Evolutionary conservation across 2,888 invertebrate species (phyloP).

Genomic region (Idaea straminata): DNA sequence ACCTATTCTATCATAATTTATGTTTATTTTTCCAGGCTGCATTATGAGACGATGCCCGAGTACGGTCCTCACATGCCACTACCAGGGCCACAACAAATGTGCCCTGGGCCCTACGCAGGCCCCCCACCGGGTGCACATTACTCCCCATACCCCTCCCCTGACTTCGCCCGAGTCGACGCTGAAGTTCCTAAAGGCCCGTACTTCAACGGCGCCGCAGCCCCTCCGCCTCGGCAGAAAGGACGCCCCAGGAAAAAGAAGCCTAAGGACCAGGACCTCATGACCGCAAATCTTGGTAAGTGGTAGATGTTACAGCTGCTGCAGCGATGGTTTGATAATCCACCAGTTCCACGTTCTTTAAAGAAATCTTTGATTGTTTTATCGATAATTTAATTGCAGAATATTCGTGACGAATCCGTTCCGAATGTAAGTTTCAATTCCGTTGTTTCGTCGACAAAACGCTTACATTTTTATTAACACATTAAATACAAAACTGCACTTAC

Average conservation of each 20-base stretch:
- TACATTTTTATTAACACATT: conserved; percentile 79
- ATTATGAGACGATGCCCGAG: conserved; percentile 78
- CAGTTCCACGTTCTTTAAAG: conserved; percentile 19
- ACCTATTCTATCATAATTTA: not conserved
- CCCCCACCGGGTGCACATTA: conserved; percentile 70
- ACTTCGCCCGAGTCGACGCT: conserved; percentile 74
- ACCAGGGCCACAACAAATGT: conserved; percentile 80
- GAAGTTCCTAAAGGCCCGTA: conserved; percentile 77
- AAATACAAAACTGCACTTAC: conserved; percentile 78
- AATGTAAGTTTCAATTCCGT: not conserved
- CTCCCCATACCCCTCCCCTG: conserved; percentile 80
- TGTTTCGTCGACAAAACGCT: conserved; percentile 69
- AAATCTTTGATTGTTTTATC: not conserved
- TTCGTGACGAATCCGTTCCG: conserved; percentile 43
- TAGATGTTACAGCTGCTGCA: conserved; percentile 6
- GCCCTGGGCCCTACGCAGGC: conserved; percentile 78
- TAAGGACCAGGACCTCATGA: conserved; percentile 92
- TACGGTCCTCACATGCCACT: conserved; percentile 78
- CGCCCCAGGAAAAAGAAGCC: conserved; percentile 95
- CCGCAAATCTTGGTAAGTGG: conserved; percentile 89
- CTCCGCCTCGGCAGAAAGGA: conserved; percentile 93
- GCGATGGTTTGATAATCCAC: conserved; percentile 20
- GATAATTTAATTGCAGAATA: conserved; percentile 24
- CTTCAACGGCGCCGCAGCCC: conserved; percentile 78
- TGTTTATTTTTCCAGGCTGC: conserved; percentile 52